Evolutionary conservation across 2,113 vertebrate genomes (phyloP), one percentile per base, ranked within the genome.

Genomic region (Periophthalmodon schlosseri): DNA sequence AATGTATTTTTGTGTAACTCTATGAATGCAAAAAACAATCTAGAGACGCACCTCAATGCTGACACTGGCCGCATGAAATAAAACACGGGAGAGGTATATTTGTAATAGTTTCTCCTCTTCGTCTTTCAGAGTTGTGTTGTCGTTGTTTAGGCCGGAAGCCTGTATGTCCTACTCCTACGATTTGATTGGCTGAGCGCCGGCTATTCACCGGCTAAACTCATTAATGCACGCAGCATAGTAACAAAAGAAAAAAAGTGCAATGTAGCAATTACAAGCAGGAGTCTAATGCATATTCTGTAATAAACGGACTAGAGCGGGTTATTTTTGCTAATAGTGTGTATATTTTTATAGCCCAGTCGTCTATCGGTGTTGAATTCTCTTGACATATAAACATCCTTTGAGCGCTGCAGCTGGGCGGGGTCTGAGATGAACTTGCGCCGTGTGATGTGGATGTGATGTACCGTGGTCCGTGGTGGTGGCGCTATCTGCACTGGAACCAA

Each of bases 401-500:
- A 65, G 15, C 74, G 6, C 23, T 75, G 77, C 87, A 87, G 73
- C n/a, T 77, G 77, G 89, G 88, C 76, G 87, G 88, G 60, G 82
- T 81, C 54, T 77, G 15, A 18, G 3, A 33, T 63, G 60, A 49
- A 36, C 24, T 69, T 39, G 69, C 69, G 63, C 83, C 82, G 52
- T 56, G 52, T n/a, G 80, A 84, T 80, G 85, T 66, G 58, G 9
- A 44, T 21, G 54, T 56, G n/a, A 56, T n/a, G 20, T 21, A 21
- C 8, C 52, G 20, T 4, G 12, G 12, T 49, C 39, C 39, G 39
- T 5, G 8, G 36, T 28, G 28, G 13, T 50, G 15, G 52, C 67
- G 79, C 76, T 81, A 76, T 83, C 88, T 89, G 90, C 88, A 83
- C 86, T 84, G 85, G 86, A 84, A 89, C 81, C 86, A 88, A 73